A percentile compares a stretch with the other conserved stretches of the same genome.
Conservation (phyloP, 2,888 invertebrate species). For the Hirudinaria manillensis region DNA sequence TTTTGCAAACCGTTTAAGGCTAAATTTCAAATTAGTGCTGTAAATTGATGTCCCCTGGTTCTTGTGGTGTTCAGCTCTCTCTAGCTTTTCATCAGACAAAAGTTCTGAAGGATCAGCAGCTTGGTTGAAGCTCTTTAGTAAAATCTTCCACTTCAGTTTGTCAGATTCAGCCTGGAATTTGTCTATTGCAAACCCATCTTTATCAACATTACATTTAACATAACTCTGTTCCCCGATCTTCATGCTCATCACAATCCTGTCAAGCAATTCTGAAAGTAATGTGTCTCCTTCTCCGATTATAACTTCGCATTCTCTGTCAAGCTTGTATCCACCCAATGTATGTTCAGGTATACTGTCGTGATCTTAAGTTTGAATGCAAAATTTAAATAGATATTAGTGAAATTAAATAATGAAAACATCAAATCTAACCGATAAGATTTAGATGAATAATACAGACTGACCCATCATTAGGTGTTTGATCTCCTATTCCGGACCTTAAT, state of each 20-base stretch:
- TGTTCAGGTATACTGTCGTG: conserved; percentile 1
- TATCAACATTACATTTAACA: conserved; percentile 39
- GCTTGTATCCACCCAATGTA: conserved; percentile 28
- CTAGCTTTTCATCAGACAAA: conserved; percentile 38
- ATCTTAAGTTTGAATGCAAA: conserved; percentile 17
- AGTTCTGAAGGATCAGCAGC: conserved; percentile 38
- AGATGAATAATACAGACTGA: conserved; percentile 36
- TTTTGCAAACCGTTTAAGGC: conserved; percentile 36
- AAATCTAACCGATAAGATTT: background rate
- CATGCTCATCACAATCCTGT: conserved; percentile 37
- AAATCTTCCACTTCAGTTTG: conserved; percentile 37
- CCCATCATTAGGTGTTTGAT: conserved; percentile 38
- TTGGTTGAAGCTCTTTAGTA: conserved; percentile 34
- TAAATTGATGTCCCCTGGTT: conserved; percentile 39
- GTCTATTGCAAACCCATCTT: conserved; percentile 33
- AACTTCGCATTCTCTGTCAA: conserved; percentile 35
- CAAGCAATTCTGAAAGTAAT: conserved; percentile 38
- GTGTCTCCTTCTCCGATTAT: conserved; percentile 41
- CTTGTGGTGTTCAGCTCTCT: conserved; percentile 40
- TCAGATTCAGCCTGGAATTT: conserved; percentile 32
- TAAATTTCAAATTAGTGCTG: conserved; percentile 34
- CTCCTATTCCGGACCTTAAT: conserved; percentile 37
- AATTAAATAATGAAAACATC: background rate
- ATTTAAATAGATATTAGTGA: background rate
- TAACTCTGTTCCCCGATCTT: conserved; percentile 38